Evolutionary conservation across 2,113 vertebrate genomes (phyloP).

Genomic region (Sinocyclocheilus anshuiensis): DNA sequence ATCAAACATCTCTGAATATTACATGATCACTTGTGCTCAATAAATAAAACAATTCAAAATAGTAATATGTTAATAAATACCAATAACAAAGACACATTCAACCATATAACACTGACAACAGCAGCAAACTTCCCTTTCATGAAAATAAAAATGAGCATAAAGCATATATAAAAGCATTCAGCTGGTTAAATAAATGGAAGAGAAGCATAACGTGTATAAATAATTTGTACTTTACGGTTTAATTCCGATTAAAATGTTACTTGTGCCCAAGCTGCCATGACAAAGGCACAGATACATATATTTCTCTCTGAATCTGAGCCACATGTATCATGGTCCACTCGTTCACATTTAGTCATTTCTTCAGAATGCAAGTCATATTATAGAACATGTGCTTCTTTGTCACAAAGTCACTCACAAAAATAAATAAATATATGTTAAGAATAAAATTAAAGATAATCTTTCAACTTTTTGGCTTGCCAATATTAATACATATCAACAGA

Average conservation of each 20-base stretch:
- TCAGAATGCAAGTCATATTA: neutral
- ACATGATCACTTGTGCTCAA: neutral
- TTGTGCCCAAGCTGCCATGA: constrained; percentile 18
- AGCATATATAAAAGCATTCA: neutral
- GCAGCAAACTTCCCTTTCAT: constrained; percentile 15
- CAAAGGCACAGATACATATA: constrained; percentile 25
- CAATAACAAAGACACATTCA: constrained; percentile 11
- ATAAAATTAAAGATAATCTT: neutral
- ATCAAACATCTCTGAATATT: neutral
- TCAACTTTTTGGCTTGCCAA: neutral
- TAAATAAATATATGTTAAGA: constrained; percentile 6
- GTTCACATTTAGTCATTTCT: neutral
- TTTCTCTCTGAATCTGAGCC: constrained; percentile 6
- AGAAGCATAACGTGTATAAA: neutral
- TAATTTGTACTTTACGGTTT: neutral
- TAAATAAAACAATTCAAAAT: neutral
- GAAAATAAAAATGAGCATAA: neutral
- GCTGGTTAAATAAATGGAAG: neutral
- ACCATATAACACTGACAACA: neutral
- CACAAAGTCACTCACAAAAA: neutral
- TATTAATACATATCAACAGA: neutral
- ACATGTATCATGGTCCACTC: neutral
- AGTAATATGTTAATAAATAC: constrained; percentile 3
- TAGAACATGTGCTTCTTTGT: neutral
- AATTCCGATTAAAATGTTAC: neutral